Percentiles rank a stretch among this genome's conserved stretches.
Evolutionary conservation across 2,797 vertebrate genomes (phyloP).

Genomic region (Emys orbicularis): DNA sequence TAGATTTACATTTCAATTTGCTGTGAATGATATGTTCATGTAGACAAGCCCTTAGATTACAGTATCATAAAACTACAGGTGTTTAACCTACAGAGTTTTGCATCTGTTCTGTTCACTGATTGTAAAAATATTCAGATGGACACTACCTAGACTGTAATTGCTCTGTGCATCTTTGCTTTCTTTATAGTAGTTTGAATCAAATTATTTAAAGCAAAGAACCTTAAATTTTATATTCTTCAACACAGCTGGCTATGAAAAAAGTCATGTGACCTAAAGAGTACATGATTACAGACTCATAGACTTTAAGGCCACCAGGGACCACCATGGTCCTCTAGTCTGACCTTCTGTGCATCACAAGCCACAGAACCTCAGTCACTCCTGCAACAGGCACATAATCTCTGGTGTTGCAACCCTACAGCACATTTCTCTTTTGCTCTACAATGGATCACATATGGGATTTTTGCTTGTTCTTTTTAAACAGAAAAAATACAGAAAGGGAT

Average conservation of each 20-base stretch:
- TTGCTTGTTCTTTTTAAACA: conserved; percentile 67
- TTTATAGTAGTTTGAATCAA: neutral
- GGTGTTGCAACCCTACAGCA: neutral
- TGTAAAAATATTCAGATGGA: neutral
- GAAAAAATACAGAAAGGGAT: conserved; percentile 92
- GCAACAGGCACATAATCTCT: neutral
- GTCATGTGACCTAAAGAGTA: neutral
- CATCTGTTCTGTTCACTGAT: neutral
- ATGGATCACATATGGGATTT: neutral
- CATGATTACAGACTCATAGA: neutral
- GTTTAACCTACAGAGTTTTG: neutral
- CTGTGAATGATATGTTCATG: neutral
- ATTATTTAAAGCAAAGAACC: neutral
- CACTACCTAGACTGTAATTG: neutral
- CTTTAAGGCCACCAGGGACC: neutral
- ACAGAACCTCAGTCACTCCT: neutral
- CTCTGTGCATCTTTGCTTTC: neutral
- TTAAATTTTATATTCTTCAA: neutral
- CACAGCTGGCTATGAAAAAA: neutral
- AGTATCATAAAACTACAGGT: neutral
- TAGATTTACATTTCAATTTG: neutral
- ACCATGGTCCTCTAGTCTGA: neutral
- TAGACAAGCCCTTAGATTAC: neutral
- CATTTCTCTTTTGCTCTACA: neutral
- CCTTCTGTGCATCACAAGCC: neutral